Percentiles rank a stretch among this genome's conserved stretches.
These are phyloP conservation scores for Corythaixoides concolor DNA, from an alignment of 2,113 vertebrate genomes.

Conservation along the genomic window DNA sequence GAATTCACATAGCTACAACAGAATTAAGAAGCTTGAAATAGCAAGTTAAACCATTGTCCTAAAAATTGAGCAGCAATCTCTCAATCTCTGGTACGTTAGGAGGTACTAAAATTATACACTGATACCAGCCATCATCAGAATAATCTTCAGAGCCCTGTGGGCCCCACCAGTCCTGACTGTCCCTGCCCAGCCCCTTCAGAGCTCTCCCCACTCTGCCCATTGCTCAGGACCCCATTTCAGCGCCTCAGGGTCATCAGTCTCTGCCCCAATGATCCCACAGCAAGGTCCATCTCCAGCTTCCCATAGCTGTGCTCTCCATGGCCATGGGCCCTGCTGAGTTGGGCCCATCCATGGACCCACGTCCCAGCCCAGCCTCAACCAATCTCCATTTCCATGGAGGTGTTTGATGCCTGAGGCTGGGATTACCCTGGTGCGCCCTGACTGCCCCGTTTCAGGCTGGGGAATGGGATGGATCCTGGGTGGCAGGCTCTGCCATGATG, in stretches of 20 bases:
- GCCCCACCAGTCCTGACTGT: background rate
- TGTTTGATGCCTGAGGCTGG: accelerated
- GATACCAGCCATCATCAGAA: background rate
- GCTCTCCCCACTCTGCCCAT: background rate
- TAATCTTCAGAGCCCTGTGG: background rate
- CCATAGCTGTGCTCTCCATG: background rate
- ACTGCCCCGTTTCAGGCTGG: background rate
- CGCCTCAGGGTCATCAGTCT: accelerated
- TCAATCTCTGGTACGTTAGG: too few species aligned
- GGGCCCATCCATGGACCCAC: accelerated
- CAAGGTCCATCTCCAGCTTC: background rate
- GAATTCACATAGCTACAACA: background rate
- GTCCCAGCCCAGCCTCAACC: background rate
- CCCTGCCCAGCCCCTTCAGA: background rate
- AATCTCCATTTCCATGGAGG: background rate
- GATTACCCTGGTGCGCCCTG: background rate
- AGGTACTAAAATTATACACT: background rate
- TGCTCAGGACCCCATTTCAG: background rate
- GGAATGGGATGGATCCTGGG: too few species aligned
- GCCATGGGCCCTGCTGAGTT: accelerated
- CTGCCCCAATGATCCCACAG: background rate
- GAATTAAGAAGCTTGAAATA: background rate
- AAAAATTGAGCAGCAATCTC: background rate
- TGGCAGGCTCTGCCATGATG: background rate
- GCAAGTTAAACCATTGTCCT: background rate